Conservation (phyloP, 2,113 vertebrate species). For the Nannobrachium achirus region DNA sequence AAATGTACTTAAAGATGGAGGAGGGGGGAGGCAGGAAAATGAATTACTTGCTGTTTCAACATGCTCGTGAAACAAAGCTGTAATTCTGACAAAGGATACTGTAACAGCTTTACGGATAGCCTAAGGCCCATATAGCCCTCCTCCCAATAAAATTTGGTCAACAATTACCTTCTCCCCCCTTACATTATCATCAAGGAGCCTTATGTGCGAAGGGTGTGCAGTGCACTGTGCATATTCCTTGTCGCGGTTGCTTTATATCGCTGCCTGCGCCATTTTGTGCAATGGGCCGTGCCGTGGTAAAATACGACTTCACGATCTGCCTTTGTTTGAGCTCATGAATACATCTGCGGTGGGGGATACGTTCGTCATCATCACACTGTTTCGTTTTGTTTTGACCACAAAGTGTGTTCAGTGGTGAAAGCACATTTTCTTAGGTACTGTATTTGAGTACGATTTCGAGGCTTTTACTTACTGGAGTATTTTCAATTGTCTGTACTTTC, state of each 20-base stretch:
- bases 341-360: constrained; percentile 17
- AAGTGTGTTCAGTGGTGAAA: no score
- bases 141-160: constrained; percentile 40
- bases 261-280: constrained; percentile 48
- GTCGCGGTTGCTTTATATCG: constrained; percentile 48
- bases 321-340: constrained; percentile 48
- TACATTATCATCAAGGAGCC: constrained; percentile 47
- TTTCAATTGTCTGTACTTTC: no score
- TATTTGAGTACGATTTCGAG: no score
- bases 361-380: constrained; percentile 55
- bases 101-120: constrained; percentile 55
- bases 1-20: constrained; percentile 30
- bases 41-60: neutral
- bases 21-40: neutral
- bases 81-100: constrained; percentile 34
- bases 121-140: constrained; percentile 32
- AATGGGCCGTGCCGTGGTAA: constrained; percentile 60
- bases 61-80: neutral
- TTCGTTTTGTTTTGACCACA: no score
- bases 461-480: no score
- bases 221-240: constrained; percentile 16
- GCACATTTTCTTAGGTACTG: no score
- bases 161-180: constrained; percentile 33
- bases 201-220: constrained; percentile 14
- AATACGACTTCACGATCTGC: constrained; percentile 53